phyloP scores from a whole-genome alignment of 2,888 invertebrate genomes.

The Pterostichus niger region DNA sequence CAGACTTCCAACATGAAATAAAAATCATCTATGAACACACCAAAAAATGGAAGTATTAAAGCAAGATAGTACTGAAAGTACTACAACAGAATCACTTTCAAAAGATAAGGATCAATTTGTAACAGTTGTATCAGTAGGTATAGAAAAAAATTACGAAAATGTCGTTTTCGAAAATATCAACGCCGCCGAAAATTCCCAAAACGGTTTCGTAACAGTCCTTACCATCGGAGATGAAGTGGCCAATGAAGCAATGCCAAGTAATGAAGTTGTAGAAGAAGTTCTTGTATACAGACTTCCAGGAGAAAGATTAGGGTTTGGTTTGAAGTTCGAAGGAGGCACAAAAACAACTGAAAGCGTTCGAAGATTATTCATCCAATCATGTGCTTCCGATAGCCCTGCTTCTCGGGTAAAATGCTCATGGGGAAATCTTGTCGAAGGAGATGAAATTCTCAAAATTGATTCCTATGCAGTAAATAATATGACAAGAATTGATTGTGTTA shows the following conservation, averaged over 20 bases:
- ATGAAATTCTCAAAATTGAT: constrained; percentile 94
- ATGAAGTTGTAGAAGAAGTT: constrained; percentile 84
- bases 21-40: constrained; percentile 7
- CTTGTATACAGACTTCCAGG: constrained; percentile 92
- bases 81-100: constrained; percentile 51
- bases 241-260: constrained; percentile 69
- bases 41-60: constrained; percentile 52
- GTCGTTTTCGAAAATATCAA: constrained; percentile 71
- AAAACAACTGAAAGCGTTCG: constrained; percentile 89
- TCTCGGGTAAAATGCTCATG: constrained; percentile 90
- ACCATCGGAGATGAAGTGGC: constrained; percentile 79
- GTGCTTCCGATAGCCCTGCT: constrained; percentile 92
- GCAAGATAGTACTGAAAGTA: constrained; percentile 49
- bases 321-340: constrained; percentile 95
- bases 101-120: constrained; percentile 78
- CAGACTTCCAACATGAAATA: constrained; percentile 57
- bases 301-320: constrained; percentile 92
- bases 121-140: constrained; percentile 82
- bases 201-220: constrained; percentile 81
- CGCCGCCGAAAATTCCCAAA: constrained; percentile 67
- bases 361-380: constrained; percentile 92
- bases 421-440: constrained; percentile 91
- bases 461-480: constrained; percentile 87
- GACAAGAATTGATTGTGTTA: constrained; percentile 93
- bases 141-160: constrained; percentile 73